A percentile compares a stretch with the other conserved stretches of the same genome.
These are phyloP conservation scores for Epirrita christyi DNA, from an alignment of 2,888 invertebrate genomes.

Conservation along the genomic window DNA sequence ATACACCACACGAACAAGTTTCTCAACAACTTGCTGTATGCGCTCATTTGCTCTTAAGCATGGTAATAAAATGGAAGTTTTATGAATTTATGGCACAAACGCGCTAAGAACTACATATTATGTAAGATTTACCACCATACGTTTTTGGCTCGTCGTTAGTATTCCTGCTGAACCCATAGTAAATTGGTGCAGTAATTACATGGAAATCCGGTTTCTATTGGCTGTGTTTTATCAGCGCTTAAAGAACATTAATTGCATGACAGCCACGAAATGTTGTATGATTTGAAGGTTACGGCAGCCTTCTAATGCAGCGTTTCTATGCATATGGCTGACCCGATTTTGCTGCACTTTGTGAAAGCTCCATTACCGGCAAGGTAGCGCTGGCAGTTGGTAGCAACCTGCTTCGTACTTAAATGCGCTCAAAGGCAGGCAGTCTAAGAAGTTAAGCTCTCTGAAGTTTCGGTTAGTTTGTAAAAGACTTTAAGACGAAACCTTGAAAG, in stretches of 20 bases:
- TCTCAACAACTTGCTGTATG: too few species aligned
- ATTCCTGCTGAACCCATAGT: slow-evolving; percentile 16
- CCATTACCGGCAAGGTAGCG: too few species aligned
- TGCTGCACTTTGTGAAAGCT: too few species aligned
- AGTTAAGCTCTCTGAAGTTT: slow-evolving; percentile 2
- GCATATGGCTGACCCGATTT: too few species aligned
- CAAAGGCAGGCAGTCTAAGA: slow-evolving; percentile 1
- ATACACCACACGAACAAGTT: too few species aligned
- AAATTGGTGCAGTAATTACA: slow-evolving; percentile 13
- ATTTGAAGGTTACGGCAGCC: too few species aligned
- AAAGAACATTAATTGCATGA: too few species aligned
- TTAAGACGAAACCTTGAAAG: too few species aligned
- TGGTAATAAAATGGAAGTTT: background rate
- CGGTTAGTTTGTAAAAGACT: background rate
- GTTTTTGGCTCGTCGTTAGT: slow-evolving; percentile 13
- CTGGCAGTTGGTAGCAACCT: slow-evolving; percentile 1
- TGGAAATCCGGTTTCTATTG: slow-evolving; percentile 1
- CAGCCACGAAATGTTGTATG: too few species aligned
- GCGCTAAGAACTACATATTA: slow-evolving; percentile 10
- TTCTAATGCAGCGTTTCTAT: too few species aligned
- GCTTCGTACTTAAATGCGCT: background rate
- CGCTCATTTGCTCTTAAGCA: too few species aligned
- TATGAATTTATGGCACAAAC: slow-evolving; percentile 5
- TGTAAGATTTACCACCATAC: slow-evolving; percentile 7
- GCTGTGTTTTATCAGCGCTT: background rate